Conservation (phyloP, 2,113 vertebrate genomes). For the Oreochromis tanganicae region DNA sequence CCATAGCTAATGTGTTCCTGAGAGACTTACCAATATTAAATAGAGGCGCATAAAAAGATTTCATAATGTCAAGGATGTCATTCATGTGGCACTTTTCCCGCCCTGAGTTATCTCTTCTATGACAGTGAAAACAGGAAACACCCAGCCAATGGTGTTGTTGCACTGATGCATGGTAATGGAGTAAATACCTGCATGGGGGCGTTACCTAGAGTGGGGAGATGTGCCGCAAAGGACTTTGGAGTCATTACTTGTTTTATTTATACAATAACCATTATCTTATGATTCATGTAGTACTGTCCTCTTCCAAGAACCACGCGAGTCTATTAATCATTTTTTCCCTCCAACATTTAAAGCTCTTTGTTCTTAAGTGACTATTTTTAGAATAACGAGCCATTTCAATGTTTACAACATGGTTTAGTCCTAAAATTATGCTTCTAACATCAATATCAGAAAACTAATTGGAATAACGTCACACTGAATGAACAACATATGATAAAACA, state of each 20-base stretch:
- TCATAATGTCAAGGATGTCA: not conserved
- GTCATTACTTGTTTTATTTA: not conserved
- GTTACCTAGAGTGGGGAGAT: rapidly evolving
- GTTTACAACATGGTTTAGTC: not conserved
- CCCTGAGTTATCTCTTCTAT: not conserved
- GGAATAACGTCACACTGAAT: rapidly evolving
- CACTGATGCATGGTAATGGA: not conserved
- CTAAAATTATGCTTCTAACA: not conserved
- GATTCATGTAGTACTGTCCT: not conserved
- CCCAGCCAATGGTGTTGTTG: not conserved
- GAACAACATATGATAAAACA: not conserved
- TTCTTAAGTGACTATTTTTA: not conserved
- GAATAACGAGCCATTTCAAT: not conserved
- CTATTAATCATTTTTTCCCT: not conserved
- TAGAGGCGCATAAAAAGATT: not conserved
- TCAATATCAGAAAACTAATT: not conserved
- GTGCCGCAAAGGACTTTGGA: not conserved
- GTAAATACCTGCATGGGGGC: not conserved
- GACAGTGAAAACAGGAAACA: not conserved
- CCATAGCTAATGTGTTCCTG: not conserved
- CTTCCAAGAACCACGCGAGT: not conserved
- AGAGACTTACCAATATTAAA: not conserved
- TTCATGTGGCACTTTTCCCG: not conserved
- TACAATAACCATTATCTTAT: not conserved
- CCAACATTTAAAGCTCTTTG: not conserved